Evolutionary conservation across 1,140 invertebrate species (phyloP), one percentile per base, ranked within the genome.

Genomic region (Drosophila erecta): DNA sequence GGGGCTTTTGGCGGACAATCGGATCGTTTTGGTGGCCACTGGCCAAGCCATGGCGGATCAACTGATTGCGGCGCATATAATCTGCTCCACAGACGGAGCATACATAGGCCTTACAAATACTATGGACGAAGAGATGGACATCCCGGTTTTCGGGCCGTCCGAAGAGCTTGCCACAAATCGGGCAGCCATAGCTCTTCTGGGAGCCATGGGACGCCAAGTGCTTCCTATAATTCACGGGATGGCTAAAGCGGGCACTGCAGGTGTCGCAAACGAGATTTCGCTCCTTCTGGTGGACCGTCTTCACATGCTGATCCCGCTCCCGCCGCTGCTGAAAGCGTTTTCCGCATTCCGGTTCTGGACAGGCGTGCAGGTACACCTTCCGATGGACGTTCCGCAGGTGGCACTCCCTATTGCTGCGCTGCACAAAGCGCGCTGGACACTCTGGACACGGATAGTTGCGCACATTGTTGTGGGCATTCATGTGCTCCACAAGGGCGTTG

Each of bases 111-210:
- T 97, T 97, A 85, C 97, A 96, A 77, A 97, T 95, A 66, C 96
- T 96, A 90, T 97, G 96, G 43, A 97, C 95, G 92, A 96, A 97
- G 44, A 96, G 94, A 91, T 97, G 96, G 11, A 96, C 95, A 93
- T 97, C 97, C 56, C 96, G 93, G 91, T 97, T 97, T 92, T 97
- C 97, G 44, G 96, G 93, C 37, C 96, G 96, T 75, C 96, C 96
- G 90, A 97, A 97, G 22, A 95, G 94, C 91, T 97, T 97, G n/a
- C 96, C 96, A 91, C 97, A 98, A n/a, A 96, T 95, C 93, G 97
- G 96, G 74, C 97, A 98, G 2, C 93, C 85, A 76, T 95, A 97
- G 0, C 96, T 96, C 76, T 97, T 96, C 70, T 96, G 95, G 0
- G 96, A 96, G 7, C 95, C 96, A 83, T 97, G 96, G 84, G 96